Conservation (phyloP, 2,797 vertebrate species). For the Sciaenops ocellatus region DNA sequence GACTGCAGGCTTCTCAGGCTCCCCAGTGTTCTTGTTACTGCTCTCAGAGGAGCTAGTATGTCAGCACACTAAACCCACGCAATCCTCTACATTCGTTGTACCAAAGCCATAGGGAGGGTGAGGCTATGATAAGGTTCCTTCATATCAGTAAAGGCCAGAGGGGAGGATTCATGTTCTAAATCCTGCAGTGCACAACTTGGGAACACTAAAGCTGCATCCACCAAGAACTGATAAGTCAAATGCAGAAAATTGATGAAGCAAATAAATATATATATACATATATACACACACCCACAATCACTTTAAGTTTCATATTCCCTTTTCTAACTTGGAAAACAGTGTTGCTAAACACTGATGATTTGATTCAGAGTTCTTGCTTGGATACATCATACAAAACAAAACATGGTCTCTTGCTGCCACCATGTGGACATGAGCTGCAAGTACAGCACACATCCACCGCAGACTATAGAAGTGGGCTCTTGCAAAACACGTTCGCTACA, state of each 20-base stretch:
- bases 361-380: neutral
- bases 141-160: conserved; percentile 48
- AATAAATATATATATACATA: neutral
- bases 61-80: conserved; percentile 46
- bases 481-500: neutral
- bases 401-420: conserved; percentile 60
- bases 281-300: neutral
- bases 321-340: too few relatives aligned
- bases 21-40: conserved; percentile 49
- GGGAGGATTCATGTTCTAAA: conserved; percentile 26
- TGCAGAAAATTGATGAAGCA: neutral
- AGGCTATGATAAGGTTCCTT: conserved; percentile 18
- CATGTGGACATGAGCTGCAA: conserved; percentile 53
- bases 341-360: neutral
- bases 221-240: neutral
- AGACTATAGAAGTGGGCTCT: neutral
- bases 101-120: neutral
- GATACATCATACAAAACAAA: neutral
- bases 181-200: conserved; percentile 34
- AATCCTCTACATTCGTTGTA: conserved; percentile 45
- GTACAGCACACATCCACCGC: neutral
- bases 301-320: too few relatives aligned
- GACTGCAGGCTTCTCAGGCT: conserved; percentile 40
- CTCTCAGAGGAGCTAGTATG: conserved; percentile 48
- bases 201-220: conserved; percentile 25